phyloP scores from a whole-genome alignment of 2,888 invertebrate genomes.

The Pammene aurita region DNA sequence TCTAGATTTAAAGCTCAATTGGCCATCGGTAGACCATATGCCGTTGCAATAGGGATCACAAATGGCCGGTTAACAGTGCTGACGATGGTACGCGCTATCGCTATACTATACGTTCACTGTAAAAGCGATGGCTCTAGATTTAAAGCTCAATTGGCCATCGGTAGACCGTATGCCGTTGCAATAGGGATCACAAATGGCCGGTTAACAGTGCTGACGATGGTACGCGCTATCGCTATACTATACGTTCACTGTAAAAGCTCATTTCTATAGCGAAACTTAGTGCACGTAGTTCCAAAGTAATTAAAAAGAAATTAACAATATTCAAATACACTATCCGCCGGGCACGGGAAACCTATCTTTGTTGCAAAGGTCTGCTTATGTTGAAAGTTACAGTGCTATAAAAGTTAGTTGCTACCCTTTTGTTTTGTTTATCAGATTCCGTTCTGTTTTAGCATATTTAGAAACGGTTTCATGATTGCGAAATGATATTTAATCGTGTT shows the following conservation, averaged over 20 bases:
- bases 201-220: too few species aligned
- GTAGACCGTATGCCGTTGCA: too few species aligned
- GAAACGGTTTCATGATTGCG: constrained; percentile 8
- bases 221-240: not conserved
- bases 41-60: too few species aligned
- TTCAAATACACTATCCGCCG: constrained; percentile 24
- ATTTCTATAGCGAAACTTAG: constrained; percentile 20
- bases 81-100: too few species aligned
- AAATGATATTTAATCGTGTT: constrained; percentile 7
- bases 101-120: too few species aligned
- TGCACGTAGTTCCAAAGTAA: constrained; percentile 33
- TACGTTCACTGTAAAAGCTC: constrained; percentile 11
- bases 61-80: too few species aligned
- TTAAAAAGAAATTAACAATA: constrained; percentile 40
- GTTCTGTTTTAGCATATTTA: constrained; percentile 8
- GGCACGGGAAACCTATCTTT: constrained; percentile 11
- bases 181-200: too few species aligned
- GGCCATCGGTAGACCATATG: too few species aligned
- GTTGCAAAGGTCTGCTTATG: constrained; percentile 18
- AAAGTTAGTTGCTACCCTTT: constrained; percentile 25
- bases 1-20: too few species aligned
- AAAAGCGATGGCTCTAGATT: too few species aligned
- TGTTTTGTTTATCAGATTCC: constrained; percentile 24
- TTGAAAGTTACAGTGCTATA: constrained; percentile 9
- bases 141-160: too few species aligned